A percentile compares a stretch with the other conserved stretches of the same genome.
Conservation (phyloP, 2,888 invertebrate genomes). For the Mesoligia furuncula region DNA sequence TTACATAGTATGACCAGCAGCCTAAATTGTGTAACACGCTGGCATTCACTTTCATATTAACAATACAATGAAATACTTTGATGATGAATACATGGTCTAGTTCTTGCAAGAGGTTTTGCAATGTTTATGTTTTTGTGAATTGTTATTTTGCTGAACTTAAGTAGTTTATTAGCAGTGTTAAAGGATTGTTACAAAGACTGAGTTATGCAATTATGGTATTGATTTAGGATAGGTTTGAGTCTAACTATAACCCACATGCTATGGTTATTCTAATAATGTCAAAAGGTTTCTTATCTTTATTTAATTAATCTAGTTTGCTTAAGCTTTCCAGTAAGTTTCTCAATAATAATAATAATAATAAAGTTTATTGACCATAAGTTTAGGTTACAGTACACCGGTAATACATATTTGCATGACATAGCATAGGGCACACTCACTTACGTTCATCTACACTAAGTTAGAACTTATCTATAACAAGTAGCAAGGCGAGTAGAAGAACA, state of each 20-base stretch:
- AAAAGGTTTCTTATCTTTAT: not conserved
- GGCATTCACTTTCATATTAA: slow-evolving; percentile 16
- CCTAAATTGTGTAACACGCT: slow-evolving; percentile 8
- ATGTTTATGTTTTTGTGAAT: slow-evolving; percentile 5
- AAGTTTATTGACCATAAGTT: too few species aligned
- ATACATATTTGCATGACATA: too few species aligned
- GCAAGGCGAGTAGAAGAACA: too few species aligned
- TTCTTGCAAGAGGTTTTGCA: not conserved
- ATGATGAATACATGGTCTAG: slow-evolving; percentile 9
- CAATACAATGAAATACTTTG: slow-evolving; percentile 15
- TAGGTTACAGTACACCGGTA: too few species aligned
- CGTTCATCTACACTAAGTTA: too few species aligned
- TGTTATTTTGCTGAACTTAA: not conserved
- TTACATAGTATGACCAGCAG: not conserved
- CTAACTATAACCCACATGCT: not conserved
- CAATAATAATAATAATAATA: too few species aligned
- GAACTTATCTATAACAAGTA: too few species aligned
- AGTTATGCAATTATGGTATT: not conserved
- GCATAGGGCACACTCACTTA: too few species aligned
- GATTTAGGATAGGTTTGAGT: not conserved
- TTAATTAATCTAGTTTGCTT: not conserved
- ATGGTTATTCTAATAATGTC: not conserved
- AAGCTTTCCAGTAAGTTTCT: not conserved
- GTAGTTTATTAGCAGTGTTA: not conserved
- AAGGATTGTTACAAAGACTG: not conserved